Percentiles rank a stretch among this genome's conserved stretches.
Evolutionary conservation across 2,888 invertebrate species (phyloP).

Genomic region (Orthonevra nobilis): DNA sequence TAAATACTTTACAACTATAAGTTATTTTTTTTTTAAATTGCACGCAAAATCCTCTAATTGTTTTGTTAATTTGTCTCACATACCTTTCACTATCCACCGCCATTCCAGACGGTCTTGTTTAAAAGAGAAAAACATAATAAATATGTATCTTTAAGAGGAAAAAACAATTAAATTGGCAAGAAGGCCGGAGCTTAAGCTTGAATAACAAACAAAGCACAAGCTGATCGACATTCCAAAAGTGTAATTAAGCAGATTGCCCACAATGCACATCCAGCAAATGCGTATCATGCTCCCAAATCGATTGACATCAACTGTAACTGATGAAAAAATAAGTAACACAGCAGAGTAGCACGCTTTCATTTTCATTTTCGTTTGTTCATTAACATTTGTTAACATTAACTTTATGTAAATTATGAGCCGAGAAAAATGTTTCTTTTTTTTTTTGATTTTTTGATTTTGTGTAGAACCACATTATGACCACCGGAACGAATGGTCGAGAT

Average conservation of each 20-base stretch:
- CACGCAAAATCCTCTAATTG: too few species aligned
- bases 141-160: not conserved
- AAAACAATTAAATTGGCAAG: not conserved
- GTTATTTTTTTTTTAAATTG: too few species aligned
- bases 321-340: not conserved
- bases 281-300: too few species aligned
- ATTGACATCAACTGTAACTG: too few species aligned
- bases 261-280: too few species aligned
- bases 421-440: too few species aligned
- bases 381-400: slow-evolving; percentile 8
- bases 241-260: too few species aligned
- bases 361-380: slow-evolving; percentile 30
- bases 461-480: too few species aligned
- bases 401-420: slow-evolving; percentile 11
- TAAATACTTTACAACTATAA: too few species aligned
- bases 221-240: not conserved
- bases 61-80: too few species aligned
- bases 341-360: slow-evolving; percentile 30
- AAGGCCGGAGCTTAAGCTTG: not conserved
- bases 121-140: not conserved
- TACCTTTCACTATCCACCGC: not conserved
- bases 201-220: not conserved
- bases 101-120: not conserved
- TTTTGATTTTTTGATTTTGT: too few species aligned
- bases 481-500: too few species aligned